phyloP scores from a whole-genome alignment of 2,113 vertebrate species.

The Suricata suricatta region DNA sequence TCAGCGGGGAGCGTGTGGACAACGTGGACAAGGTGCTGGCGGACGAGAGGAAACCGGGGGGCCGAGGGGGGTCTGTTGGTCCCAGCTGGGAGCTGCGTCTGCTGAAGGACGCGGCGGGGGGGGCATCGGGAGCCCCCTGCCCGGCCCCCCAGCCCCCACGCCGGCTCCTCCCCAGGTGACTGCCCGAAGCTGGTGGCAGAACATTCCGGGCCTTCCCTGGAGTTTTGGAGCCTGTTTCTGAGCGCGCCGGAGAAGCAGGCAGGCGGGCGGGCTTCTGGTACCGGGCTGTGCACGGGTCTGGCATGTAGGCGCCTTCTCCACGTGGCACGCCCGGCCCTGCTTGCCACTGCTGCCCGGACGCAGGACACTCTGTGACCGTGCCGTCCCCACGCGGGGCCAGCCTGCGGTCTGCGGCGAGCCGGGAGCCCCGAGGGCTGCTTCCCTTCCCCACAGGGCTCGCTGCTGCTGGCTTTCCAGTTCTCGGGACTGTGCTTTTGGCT shows the following conservation, averaged over 20 bases:
- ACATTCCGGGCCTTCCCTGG: fast-evolving
- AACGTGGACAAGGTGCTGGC: fast-evolving
- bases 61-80: background rate
- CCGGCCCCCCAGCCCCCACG: no score
- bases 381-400: fast-evolving
- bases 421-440: fast-evolving
- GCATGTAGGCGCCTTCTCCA: background rate
- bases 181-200: fast-evolving
- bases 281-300: fast-evolving
- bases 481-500: background rate
- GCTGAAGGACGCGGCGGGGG: fast-evolving
- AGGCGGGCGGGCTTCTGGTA: fast-evolving
- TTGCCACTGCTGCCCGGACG: fast-evolving
- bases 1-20: fast-evolving
- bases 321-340: background rate
- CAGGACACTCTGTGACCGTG: fast-evolving
- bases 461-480: background rate
- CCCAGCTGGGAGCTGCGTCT: background rate
- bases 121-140: fast-evolving
- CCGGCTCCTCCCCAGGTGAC: fast-evolving
- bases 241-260: fast-evolving
- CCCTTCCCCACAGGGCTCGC: fast-evolving
- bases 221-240: fast-evolving
- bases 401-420: fast-evolving
- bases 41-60: fast-evolving